These are phyloP conservation scores for Helicolenus hilgendorfi DNA, from an alignment of 2,797 vertebrate genomes.

Conservation along the genomic window DNA sequence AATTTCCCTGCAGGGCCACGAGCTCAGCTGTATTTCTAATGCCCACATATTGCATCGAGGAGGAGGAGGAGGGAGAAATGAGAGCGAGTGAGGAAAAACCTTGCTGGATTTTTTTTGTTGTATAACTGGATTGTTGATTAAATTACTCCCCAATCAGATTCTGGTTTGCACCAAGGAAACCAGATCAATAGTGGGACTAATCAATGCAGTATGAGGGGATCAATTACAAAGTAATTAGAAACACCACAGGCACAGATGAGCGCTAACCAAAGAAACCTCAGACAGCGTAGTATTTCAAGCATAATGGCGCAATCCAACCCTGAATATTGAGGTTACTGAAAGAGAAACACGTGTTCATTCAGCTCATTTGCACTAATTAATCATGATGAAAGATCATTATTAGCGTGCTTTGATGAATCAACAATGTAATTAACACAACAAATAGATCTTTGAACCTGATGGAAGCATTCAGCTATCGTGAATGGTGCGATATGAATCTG, in stretches of 20 bases:
- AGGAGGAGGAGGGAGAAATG: slow-evolving; percentile 49
- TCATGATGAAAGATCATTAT: slow-evolving; percentile 66
- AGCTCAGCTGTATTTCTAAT: slow-evolving; percentile 77
- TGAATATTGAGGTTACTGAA: slow-evolving; percentile 40
- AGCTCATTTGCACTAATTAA: slow-evolving; percentile 71
- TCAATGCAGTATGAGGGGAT: slow-evolving; percentile 78
- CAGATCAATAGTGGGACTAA: slow-evolving; percentile 86
- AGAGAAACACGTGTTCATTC: slow-evolving; percentile 47
- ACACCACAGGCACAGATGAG: slow-evolving; percentile 58
- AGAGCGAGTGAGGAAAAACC: slow-evolving; percentile 20
- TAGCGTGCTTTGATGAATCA: slow-evolving; percentile 72
- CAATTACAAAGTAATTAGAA: slow-evolving; percentile 86
- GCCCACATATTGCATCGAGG: slow-evolving; percentile 71
- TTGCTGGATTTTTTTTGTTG: slow-evolving; percentile 49
- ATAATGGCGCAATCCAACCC: slow-evolving; percentile 26
- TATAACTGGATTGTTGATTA: slow-evolving; percentile 71
- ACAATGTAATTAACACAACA: slow-evolving; percentile 77
- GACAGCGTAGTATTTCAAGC: slow-evolving; percentile 40
- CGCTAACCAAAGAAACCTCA: slow-evolving; percentile 34
- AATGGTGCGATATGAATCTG: slow-evolving; percentile 42
- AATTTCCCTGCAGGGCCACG: slow-evolving; percentile 78
- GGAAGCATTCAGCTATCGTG: slow-evolving; percentile 42
- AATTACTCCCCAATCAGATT: slow-evolving; percentile 80
- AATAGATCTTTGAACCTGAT: slow-evolving; percentile 68
- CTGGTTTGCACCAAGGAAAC: slow-evolving; percentile 72